A percentile compares a stretch with the other conserved stretches of the same genome.
phyloP scores from a whole-genome alignment of 2,888 invertebrate genomes.

The Stomorhina lunata region DNA sequence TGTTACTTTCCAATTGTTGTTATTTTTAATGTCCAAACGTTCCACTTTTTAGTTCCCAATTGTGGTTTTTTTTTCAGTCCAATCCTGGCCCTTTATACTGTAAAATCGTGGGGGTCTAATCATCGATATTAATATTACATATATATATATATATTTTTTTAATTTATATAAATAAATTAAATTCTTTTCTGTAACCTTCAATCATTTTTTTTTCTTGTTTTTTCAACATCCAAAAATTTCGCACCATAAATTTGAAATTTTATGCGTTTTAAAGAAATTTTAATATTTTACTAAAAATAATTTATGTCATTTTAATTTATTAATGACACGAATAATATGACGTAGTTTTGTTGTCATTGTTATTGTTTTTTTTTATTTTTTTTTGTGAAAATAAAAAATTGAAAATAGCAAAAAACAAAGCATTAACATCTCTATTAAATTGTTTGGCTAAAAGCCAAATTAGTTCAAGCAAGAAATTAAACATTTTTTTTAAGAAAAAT shows the following conservation, averaged over 20 bases:
- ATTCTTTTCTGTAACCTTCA: too few relatives aligned
- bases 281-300: not conserved
- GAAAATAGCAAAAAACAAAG: not conserved
- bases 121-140: too few relatives aligned
- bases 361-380: not conserved
- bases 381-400: not conserved
- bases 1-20: too few relatives aligned
- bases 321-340: not conserved
- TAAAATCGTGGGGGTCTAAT: too few relatives aligned
- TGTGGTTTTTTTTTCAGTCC: too few relatives aligned
- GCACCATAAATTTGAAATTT: not conserved
- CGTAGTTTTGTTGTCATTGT: not conserved
- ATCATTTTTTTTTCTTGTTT: not conserved
- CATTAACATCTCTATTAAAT: not conserved
- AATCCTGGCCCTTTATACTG: too few relatives aligned
- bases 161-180: too few relatives aligned
- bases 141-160: too few relatives aligned
- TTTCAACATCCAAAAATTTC: not conserved
- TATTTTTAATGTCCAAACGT: too few relatives aligned
- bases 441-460: conserved; percentile 10
- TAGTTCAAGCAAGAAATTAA: not conserved
- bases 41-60: too few relatives aligned
- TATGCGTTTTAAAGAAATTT: not conserved
- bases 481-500: not conserved
- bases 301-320: not conserved